Conservation (phyloP, 2,888 invertebrate species). For the Adineta ricciae region DNA sequence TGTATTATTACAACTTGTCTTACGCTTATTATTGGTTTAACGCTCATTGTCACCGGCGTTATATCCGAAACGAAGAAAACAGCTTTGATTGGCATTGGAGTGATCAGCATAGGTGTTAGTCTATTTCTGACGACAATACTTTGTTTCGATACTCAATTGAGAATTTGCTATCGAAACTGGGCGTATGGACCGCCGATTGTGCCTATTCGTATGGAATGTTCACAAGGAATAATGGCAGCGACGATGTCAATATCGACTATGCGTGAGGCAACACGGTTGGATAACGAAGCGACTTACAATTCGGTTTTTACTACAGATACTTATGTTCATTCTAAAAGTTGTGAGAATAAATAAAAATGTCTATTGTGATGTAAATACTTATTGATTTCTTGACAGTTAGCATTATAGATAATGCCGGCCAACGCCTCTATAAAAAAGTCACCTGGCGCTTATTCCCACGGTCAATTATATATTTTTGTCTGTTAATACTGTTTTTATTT, state of each 20-base stretch:
- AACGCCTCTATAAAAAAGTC: neutral
- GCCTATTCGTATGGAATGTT: neutral
- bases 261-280: neutral
- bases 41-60: neutral
- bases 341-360: too few relatives aligned
- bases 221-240: neutral
- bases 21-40: neutral
- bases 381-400: too few relatives aligned
- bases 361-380: too few relatives aligned
- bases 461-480: neutral
- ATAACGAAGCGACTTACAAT: too few relatives aligned
- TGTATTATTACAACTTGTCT: neutral
- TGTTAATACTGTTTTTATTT: neutral
- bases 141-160: neutral
- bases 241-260: neutral
- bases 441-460: neutral
- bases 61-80: neutral
- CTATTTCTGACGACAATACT: neutral
- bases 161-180: neutral
- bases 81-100: neutral
- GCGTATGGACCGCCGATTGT: neutral
- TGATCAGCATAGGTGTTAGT: neutral
- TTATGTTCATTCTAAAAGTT: too few relatives aligned
- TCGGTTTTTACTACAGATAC: too few relatives aligned
- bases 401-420: neutral